Evolutionary conservation across 2,888 invertebrate species (phyloP), one percentile per base, ranked within the genome.

Genomic region (Acrobeloides nanus): DNA sequence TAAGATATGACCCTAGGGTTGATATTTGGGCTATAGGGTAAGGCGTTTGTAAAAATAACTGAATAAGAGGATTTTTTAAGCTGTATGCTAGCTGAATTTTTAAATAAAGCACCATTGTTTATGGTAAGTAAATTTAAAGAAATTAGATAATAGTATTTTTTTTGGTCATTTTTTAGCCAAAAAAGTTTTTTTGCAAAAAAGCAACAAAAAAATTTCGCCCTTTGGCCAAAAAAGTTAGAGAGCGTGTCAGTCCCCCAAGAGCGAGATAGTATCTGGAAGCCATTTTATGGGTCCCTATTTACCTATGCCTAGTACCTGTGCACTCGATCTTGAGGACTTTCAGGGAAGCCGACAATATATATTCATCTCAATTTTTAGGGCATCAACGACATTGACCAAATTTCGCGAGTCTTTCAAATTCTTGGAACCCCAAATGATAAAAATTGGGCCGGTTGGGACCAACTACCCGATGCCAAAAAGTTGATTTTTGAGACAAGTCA

Each of bases 1-100:
- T 87, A 37, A 86, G 87, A 72, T 99, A 99, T 76, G 86, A 89
- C 10, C 86, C 86, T 15, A 89, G 89, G 1, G 86, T 99, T 15
- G 97, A 99, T 74, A 90, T 95, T 80, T 99, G 97, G 97, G 93
- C 97, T 3, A n/a, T n/a, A n/a, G n/a, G n/a, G n/a, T n/a, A n/a
- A n/a, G n/a, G n/a, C n/a, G n/a, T n/a, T n/a, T n/a, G n/a, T n/a
- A n/a, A n/a, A n/a, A n/a, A n/a, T n/a, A n/a, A n/a, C n/a, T n/a
- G n/a, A n/a, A n/a, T n/a, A n/a, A n/a, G n/a, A n/a, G n/a, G n/a
- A n/a, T n/a, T n/a, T n/a, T n/a, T 83, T 92, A 12, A 97, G 97
- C 3, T 99, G 97, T 75, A 95, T 99, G 72, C 76, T 97, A 53
- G 97, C 92, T 0, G 97, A 97, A 76, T 79, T 99, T 20, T 59